Conservation (phyloP, 2,888 invertebrate species). For the Cosmia trapezina region DNA sequence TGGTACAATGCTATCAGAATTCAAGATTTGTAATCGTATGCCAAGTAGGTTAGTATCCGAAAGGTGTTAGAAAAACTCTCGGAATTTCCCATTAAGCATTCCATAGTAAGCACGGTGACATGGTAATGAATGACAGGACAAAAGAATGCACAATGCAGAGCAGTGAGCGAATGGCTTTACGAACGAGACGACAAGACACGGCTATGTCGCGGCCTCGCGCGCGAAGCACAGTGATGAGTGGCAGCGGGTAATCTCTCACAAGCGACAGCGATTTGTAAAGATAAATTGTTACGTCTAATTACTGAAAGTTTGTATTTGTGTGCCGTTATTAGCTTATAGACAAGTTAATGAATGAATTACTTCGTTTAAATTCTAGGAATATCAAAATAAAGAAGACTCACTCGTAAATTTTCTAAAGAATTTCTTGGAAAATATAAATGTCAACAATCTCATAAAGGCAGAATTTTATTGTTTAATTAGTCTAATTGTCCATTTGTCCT, state of each 20-base stretch:
- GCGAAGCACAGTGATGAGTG: constrained; percentile 11
- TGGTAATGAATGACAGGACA: constrained; percentile 64
- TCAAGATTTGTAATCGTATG: not conserved
- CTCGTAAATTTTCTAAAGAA: not conserved
- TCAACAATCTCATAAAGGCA: not conserved
- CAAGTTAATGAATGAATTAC: not conserved
- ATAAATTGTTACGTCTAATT: not conserved
- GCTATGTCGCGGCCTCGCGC: constrained; percentile 14
- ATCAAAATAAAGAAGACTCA: not conserved
- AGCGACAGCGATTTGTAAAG: constrained; percentile 23
- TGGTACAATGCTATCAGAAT: not conserved
- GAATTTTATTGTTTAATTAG: not conserved
- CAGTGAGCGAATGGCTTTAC: constrained; percentile 56
- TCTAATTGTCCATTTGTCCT: not conserved
- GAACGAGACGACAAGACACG: constrained; percentile 54
- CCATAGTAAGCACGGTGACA: constrained; percentile 47
- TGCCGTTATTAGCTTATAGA: not conserved
- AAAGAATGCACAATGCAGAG: constrained; percentile 63
- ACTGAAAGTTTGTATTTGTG: not conserved
- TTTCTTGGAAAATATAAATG: constrained; percentile 9
- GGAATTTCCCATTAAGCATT: constrained; percentile 59
- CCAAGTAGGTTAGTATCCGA: constrained; percentile 14
- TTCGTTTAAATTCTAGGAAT: not conserved
- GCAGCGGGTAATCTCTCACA: constrained; percentile 2
- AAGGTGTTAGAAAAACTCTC: constrained; percentile 42